Base-by-base conservation (phyloP, 2,113 vertebrate species). In the Asarcornis scutulata region DNA sequence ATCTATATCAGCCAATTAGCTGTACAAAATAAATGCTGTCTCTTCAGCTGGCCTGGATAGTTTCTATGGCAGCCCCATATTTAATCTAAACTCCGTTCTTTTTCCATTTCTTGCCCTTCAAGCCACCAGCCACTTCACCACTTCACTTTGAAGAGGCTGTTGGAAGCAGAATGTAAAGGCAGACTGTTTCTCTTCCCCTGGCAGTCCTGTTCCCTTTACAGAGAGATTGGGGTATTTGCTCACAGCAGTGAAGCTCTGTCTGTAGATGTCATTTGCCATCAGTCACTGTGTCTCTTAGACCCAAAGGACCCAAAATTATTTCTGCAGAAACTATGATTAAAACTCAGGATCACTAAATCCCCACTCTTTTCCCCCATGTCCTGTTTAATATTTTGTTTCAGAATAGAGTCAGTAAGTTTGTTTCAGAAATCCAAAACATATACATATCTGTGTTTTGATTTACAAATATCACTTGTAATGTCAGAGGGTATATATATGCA, bases 91-190 rank as follows among this genome's bases (percentile, higher is more conserved):
- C 58, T 71, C 38, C 0, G 2, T 91, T 91, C 36, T 95, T 92
- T 84, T 93, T 74, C 58, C 42, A 58, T 89, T 89, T 92, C 83
- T 94, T 93, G 64, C 31, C 82, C 58, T 92, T 73, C 42, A 66
- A 96, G 58, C 40, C 83, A 93, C 48, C 58, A 90, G 60, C 50
- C 53, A 85, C 59, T 72, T 91, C 25, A 76, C 38, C 88, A 52
- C 56, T 90, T 91, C 38, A 40, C 64, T 89, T 74, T 87, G 75
- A 94, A 95, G 74, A 91, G 83, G 67, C 66, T 95, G 40, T 76
- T 94, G 71, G 94, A 87, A 83, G 75, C 83, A 89, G 73, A 91
- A 77, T 42, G 53, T 68, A 72, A 83, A 94, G 60, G 77, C 60
- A 81, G 89, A 85, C 42, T 64, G 31, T 75, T 74, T 89, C 59